These are phyloP conservation scores for Melikaiella ostensackeni DNA, from an alignment of 2,888 invertebrate species.

Conservation along the genomic window DNA sequence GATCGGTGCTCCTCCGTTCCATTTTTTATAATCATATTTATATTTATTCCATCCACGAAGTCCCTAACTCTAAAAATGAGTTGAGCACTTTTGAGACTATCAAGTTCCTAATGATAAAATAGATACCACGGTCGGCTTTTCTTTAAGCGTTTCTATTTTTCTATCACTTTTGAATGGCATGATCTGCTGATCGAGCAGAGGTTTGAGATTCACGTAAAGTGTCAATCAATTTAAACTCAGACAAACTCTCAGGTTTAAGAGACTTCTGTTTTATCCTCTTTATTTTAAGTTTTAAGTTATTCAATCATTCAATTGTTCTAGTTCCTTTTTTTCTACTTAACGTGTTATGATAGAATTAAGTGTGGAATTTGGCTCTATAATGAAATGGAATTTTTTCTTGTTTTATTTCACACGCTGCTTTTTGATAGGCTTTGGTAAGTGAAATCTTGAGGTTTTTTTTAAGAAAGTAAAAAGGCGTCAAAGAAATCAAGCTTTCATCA, in stretches of 20 bases:
- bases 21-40: not conserved
- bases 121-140: conserved; percentile 13
- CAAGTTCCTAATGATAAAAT: conserved; percentile 43
- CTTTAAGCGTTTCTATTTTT: conserved; percentile 13
- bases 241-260: conserved; percentile 65
- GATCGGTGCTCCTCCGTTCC: not conserved
- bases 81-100: conserved; percentile 9
- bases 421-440: conserved; percentile 75
- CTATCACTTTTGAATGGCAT: conserved; percentile 49
- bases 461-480: not conserved
- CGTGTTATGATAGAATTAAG: conserved; percentile 12
- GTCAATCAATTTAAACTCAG: conserved; percentile 42
- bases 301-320: conserved; percentile 7
- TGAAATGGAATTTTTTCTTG: conserved; percentile 37
- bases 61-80: not conserved
- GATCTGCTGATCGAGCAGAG: conserved; percentile 45
- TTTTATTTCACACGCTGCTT: conserved; percentile 73
- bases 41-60: not conserved
- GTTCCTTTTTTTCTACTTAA: not conserved
- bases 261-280: conserved; percentile 10
- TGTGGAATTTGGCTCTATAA: conserved; percentile 14
- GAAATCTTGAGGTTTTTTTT: conserved; percentile 40
- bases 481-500: not conserved
- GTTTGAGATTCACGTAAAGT: conserved; percentile 50
- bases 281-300: conserved; percentile 8